phyloP scores from a whole-genome alignment of 2,888 invertebrate genomes.

The Lagria hirta region DNA sequence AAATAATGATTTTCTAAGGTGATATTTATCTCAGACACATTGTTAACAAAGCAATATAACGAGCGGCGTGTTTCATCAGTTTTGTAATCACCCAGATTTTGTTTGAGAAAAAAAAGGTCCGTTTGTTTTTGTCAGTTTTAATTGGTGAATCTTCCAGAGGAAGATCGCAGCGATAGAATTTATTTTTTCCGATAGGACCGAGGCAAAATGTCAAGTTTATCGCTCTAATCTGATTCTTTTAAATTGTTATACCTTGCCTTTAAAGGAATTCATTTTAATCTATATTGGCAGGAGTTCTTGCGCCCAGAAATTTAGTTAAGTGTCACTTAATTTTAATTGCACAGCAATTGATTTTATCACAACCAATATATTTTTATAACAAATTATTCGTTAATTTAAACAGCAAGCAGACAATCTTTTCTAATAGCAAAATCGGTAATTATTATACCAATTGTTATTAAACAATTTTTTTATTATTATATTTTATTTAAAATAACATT shows the following conservation, averaged over 20 bases:
- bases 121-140: conserved; percentile 33
- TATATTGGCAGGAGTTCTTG: conserved; percentile 19
- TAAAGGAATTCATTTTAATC: conserved; percentile 13
- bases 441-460: no score
- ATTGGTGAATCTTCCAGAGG: conserved; percentile 27
- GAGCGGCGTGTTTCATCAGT: conserved; percentile 32
- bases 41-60: conserved; percentile 33
- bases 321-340: no score
- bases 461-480: no score
- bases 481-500: no score
- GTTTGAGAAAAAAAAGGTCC: conserved; percentile 17
- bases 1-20: conserved; percentile 23
- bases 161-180: conserved; percentile 26
- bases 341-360: no score
- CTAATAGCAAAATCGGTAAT: no score
- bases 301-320: no score
- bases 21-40: conserved; percentile 28
- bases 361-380: no score
- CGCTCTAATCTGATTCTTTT: conserved; percentile 21
- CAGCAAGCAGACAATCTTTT: no score
- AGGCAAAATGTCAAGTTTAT: conserved; percentile 25
- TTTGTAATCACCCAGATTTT: conserved; percentile 29
- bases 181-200: conserved; percentile 27
- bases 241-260: conserved; percentile 24
- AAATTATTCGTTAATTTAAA: no score